Evolutionary conservation across 2,888 invertebrate genomes (phyloP), one percentile per base, ranked within the genome.

Genomic region (Tachina fera): DNA sequence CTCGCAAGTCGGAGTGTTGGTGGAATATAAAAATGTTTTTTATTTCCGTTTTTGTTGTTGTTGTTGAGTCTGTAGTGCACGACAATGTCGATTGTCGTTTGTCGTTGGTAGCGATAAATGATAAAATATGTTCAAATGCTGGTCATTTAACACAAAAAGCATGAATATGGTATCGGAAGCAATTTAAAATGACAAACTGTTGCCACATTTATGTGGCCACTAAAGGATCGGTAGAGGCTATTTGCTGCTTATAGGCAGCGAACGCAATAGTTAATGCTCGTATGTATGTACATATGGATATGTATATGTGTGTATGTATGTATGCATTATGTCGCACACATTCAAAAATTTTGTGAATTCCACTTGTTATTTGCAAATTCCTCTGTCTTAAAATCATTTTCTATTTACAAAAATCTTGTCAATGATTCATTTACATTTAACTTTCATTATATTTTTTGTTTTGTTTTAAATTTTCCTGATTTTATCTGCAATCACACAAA

Each of bases 181-280:
- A 81, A 88, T 87, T 87, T 79, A 83, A 87, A 88, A 87, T 87
- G 84, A 85, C 86, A 88, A 88, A 87, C 87, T 88, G 87, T 86
- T 84, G 84, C 85, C 87, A 87, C 87, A 87, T 76, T 72, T 61
- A 61, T 85, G 79, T 76, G 83, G 79, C 60, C 60, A 68, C 9
- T 43, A 72, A 65, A 0, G 63, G 47, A 19, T 56, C 65, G 56
- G 9, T 63, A 45, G 19, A 9, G 60, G 31, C 16, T 14, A 39
- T 47, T 63, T 31, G 58, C 22, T 43, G 22, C 41, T 22, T 39
- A 1, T 10, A 71, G 53, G 39, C 70, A 78, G 61, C 71, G 56
- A 19, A 56, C 5, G 10, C 2, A 1, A 22, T 39, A 56, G 39
- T 56, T 53, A 19, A 51, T 10, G 10, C 49, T 19, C 4, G 49